These are phyloP conservation scores for Hedya salicella DNA, from an alignment of 2,888 invertebrate species.

Conservation along the genomic window DNA sequence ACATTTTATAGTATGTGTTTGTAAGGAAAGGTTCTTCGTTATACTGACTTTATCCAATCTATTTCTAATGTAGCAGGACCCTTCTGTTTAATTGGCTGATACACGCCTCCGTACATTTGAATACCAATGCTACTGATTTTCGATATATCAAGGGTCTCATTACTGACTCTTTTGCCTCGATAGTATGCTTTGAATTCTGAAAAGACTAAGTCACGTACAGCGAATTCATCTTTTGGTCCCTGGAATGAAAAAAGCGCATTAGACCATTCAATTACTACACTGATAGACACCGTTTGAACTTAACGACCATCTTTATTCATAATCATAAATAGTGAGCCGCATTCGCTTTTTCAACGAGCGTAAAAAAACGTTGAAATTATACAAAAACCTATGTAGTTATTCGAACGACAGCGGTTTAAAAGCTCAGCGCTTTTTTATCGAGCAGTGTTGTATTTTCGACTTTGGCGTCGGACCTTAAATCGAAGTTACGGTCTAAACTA, in stretches of 20 bases:
- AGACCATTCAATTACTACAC: background rate
- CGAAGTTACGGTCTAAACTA: no score
- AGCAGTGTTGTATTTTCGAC: no score
- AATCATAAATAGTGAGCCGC: no score
- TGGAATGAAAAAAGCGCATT: conserved; percentile 57
- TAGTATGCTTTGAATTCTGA: conserved; percentile 86
- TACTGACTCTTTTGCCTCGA: conserved; percentile 84
- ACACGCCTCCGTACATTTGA: conserved; percentile 88
- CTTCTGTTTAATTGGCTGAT: conserved; percentile 85
- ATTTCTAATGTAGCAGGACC: conserved; percentile 87
- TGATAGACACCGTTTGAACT: no score
- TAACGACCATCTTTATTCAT: no score
- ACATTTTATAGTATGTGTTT: no score
- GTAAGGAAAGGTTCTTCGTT: conserved; percentile 45
- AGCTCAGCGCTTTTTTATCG: no score
- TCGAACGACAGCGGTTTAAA: no score
- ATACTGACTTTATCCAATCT: conserved; percentile 83
- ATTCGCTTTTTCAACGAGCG: no score
- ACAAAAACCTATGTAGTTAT: no score
- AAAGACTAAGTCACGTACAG: conserved; percentile 80
- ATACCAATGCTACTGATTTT: conserved; percentile 86
- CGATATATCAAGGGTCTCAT: conserved; percentile 83
- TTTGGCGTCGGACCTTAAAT: no score
- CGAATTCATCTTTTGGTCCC: conserved; percentile 83
- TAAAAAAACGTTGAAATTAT: no score